These are phyloP conservation scores for Megaptera novaeangliae DNA, from an alignment of 2,113 vertebrate genomes.

Conservation along the genomic window DNA sequence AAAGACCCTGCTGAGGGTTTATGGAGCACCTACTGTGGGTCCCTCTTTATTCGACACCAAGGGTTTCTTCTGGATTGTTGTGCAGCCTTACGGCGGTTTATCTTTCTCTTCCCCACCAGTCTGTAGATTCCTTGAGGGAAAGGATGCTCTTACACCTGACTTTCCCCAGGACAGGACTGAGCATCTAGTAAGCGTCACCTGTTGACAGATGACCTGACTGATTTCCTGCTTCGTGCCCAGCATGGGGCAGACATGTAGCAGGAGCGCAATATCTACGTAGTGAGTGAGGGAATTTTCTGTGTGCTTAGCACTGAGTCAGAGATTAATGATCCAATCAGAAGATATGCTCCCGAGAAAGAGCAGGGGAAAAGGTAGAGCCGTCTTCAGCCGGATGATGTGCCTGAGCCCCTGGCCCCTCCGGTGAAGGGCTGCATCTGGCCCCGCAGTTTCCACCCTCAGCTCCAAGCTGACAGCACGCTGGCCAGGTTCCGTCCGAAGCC, in stretches of 20 bases:
- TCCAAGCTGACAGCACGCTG: neutral
- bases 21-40: neutral
- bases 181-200: neutral
- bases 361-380: neutral
- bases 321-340: neutral
- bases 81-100: accelerated
- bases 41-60: neutral
- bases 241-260: neutral
- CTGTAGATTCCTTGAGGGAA: neutral
- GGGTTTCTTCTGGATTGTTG: neutral
- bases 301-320: neutral
- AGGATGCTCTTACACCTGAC: neutral
- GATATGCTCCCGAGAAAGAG: neutral
- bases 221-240: neutral
- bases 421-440: neutral
- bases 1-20: neutral
- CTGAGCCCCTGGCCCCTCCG: neutral
- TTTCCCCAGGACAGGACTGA: neutral
- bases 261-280: neutral
- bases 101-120: neutral
- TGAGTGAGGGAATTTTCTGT: neutral
- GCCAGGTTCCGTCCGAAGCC: neutral
- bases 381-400: neutral
- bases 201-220: neutral
- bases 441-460: neutral